Conservation (phyloP, 2,888 invertebrate species). For the Stramonita haemastoma region DNA sequence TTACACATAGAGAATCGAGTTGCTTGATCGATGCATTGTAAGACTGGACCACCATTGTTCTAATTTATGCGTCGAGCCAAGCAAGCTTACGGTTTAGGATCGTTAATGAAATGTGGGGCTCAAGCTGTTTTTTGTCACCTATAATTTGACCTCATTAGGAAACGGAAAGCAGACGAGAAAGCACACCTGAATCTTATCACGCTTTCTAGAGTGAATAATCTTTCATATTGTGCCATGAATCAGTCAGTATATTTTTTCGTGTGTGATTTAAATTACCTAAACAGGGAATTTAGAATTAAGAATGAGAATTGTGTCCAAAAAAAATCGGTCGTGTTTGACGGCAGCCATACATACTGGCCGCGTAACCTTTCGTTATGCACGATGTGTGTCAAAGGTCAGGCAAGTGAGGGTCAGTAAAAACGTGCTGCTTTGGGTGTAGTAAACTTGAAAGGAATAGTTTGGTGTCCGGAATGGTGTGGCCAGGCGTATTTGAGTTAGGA, state of each 20-base stretch:
- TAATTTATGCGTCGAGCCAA: neutral
- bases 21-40: neutral
- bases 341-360: neutral
- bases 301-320: neutral
- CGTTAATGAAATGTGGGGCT: neutral
- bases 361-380: slow-evolving; percentile 16
- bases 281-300: neutral
- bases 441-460: neutral
- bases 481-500: too few relatives aligned
- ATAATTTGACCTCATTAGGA: slow-evolving; percentile 22
- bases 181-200: neutral
- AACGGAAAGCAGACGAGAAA: neutral
- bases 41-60: neutral
- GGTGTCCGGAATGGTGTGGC: too few relatives aligned
- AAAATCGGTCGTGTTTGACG: slow-evolving; percentile 16
- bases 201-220: neutral
- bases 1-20: neutral
- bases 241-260: neutral
- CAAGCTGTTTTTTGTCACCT: slow-evolving; percentile 14
- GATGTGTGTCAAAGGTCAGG: slow-evolving; percentile 18
- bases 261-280: neutral
- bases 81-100: neutral
- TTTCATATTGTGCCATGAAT: neutral
- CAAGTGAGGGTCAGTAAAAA: neutral
- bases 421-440: slow-evolving; percentile 4